Evolutionary conservation across 1,140 invertebrate genomes (phyloP).

Genomic region (Luehdorfia chinensis): DNA sequence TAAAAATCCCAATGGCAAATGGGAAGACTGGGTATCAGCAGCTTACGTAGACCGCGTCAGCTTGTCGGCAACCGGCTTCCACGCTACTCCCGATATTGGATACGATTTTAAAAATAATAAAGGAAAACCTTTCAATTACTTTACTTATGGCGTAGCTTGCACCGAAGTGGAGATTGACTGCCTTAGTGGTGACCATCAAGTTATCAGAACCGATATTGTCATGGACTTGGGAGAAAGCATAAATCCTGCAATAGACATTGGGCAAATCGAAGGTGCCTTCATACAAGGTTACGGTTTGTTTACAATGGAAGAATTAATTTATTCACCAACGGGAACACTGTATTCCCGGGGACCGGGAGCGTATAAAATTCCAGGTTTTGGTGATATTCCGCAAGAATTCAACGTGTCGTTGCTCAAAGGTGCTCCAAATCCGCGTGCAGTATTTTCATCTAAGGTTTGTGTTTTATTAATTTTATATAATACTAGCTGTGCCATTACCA

Average conservation of each 20-base stretch:
- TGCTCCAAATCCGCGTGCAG: slow-evolving; percentile 90
- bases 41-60: slow-evolving; percentile 90
- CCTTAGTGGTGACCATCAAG: slow-evolving; percentile 91
- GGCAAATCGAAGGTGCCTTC: slow-evolving; percentile 96
- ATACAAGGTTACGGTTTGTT: slow-evolving; percentile 96
- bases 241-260: slow-evolving; percentile 97
- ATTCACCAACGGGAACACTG: slow-evolving; percentile 88
- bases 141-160: slow-evolving; percentile 87
- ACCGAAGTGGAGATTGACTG: slow-evolving; percentile 93
- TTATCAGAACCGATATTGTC: slow-evolving; percentile 93
- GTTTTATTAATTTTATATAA: too few species aligned
- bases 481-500: too few species aligned
- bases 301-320: slow-evolving; percentile 92
- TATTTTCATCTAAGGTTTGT: slow-evolving; percentile 96
- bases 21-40: slow-evolving; percentile 90
- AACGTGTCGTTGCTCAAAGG: slow-evolving; percentile 95
- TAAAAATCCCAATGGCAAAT: slow-evolving; percentile 87
- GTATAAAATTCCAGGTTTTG: slow-evolving; percentile 95
- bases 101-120: slow-evolving; percentile 85
- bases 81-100: slow-evolving; percentile 87
- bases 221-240: slow-evolving; percentile 95
- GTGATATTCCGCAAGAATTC: slow-evolving; percentile 93
- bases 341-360: slow-evolving; percentile 92
- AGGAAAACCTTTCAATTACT: slow-evolving; percentile 88
- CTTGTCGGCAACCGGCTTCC: slow-evolving; percentile 92